A percentile compares a stretch with the other conserved stretches of the same genome.
Evolutionary conservation across 2,888 invertebrate genomes (phyloP).

Genomic region (Baccha elongata): DNA sequence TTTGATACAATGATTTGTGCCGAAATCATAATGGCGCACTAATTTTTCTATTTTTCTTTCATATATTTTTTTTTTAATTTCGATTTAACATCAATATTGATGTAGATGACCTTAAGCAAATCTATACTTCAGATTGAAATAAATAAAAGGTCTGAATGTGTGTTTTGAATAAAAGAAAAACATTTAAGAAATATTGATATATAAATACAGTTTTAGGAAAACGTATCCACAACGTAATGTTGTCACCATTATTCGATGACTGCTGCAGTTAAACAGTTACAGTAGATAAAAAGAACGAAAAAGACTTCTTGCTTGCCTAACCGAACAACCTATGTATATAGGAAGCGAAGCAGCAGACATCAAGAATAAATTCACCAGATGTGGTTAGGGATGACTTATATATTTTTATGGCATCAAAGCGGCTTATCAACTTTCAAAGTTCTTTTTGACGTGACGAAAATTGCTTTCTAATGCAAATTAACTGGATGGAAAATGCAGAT

Average conservation of each 20-base stretch:
- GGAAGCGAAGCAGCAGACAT: background rate
- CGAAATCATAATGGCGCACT: too few relatives aligned
- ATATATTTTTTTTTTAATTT: too few relatives aligned
- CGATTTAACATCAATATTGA: too few relatives aligned
- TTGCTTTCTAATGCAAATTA: slow-evolving; percentile 74
- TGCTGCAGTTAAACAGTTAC: background rate
- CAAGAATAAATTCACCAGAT: slow-evolving; percentile 23
- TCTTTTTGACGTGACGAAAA: slow-evolving; percentile 73
- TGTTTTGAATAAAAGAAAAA: background rate
- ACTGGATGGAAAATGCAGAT: slow-evolving; percentile 69
- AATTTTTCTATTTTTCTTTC: too few relatives aligned
- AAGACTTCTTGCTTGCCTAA: background rate
- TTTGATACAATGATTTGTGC: too few relatives aligned
- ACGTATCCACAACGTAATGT: background rate
- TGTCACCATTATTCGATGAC: background rate
- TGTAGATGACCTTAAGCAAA: too few relatives aligned
- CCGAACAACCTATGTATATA: background rate
- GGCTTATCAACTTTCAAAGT: slow-evolving; percentile 73
- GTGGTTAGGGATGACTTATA: slow-evolving; percentile 36
- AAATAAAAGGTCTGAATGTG: too few relatives aligned
- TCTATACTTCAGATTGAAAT: too few relatives aligned
- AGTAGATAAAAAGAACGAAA: slow-evolving; percentile 1
- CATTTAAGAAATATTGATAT: too few relatives aligned
- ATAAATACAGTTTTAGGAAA: background rate
- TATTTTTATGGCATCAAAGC: slow-evolving; percentile 66